These are phyloP conservation scores for Cryptus armator DNA, from an alignment of 2,888 invertebrate species.

Conservation along the genomic window DNA sequence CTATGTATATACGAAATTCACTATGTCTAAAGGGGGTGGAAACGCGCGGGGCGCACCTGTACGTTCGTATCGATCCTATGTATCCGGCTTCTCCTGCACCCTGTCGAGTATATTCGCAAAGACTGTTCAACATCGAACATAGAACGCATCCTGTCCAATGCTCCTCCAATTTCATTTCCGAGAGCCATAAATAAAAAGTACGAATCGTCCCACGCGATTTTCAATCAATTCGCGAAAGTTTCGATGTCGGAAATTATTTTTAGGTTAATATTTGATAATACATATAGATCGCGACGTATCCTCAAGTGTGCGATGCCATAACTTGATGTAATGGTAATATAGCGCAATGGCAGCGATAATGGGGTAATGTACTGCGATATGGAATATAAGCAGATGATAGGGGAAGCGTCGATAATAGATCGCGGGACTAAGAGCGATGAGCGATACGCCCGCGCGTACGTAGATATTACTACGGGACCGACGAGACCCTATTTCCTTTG, in stretches of 20 bases:
- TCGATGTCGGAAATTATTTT: no score
- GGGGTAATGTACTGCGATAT: conserved; percentile 44
- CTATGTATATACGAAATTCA: conserved; percentile 11
- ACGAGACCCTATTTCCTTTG: conserved; percentile 77
- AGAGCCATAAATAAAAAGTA: no score
- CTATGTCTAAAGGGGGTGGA: conserved; percentile 47
- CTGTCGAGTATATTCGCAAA: neutral
- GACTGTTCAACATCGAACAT: no score
- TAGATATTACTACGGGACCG: conserved; percentile 48
- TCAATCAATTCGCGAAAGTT: no score
- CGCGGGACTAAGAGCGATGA: conserved; percentile 21
- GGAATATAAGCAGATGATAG: conserved; percentile 3
- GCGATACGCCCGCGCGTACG: conserved; percentile 52
- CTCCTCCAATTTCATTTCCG: no score
- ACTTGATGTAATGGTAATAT: neutral
- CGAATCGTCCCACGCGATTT: no score
- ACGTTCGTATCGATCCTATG: conserved; percentile 46
- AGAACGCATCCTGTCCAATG: no score
- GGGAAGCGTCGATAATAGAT: neutral
- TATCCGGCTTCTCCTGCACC: conserved; percentile 36
- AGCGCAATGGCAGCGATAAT: neutral
- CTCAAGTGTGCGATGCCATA: neutral
- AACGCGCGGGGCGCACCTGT: conserved; percentile 59
- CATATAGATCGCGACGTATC: neutral
- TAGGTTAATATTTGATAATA: no score